Percentiles rank a stretch among this genome's conserved stretches.
Conservation (phyloP, 1,140 invertebrate genomes). For the Hormaphis cornu region DNA sequence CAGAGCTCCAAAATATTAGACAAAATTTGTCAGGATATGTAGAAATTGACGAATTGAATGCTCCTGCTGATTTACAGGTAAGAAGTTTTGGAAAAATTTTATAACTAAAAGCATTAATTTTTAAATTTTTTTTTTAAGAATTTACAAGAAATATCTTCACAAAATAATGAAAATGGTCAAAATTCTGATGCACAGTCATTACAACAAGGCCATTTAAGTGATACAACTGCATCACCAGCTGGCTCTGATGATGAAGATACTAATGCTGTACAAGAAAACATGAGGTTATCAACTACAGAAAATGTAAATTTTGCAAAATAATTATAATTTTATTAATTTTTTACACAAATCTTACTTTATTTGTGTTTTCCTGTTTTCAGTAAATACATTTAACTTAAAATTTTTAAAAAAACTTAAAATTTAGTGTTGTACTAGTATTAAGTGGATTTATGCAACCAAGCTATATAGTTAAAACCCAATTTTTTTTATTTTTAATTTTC, state of each 20-base stretch:
- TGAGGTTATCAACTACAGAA: slow-evolving; percentile 80
- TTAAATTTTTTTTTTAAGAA: slow-evolving; percentile 37
- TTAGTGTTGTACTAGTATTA: too few species aligned
- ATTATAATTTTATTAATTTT: too few species aligned
- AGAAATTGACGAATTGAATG: slow-evolving; percentile 40
- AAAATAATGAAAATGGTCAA: slow-evolving; percentile 32
- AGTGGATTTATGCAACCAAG: too few species aligned
- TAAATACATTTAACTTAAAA: too few species aligned
- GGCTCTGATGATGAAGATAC: slow-evolving; percentile 92
- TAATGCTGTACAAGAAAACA: slow-evolving; percentile 81
- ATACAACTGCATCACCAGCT: slow-evolving; percentile 70
- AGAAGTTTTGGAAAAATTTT: not conserved
- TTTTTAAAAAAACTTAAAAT: too few species aligned
- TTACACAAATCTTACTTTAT: too few species aligned
- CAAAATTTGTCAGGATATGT: slow-evolving; percentile 45
- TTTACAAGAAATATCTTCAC: slow-evolving; percentile 39
- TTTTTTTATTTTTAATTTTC: too few species aligned
- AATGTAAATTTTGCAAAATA: slow-evolving; percentile 45
- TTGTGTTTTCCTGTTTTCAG: too few species aligned
- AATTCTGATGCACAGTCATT: slow-evolving; percentile 15
- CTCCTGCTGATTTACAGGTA: slow-evolving; percentile 11
- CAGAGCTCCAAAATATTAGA: slow-evolving; percentile 31
- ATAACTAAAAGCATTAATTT: not conserved
- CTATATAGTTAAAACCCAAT: too few species aligned
- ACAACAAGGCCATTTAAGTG: slow-evolving; percentile 54